Base-by-base conservation (phyloP, 2,797 vertebrate genomes). In the Tympanoctomys barrerae region DNA sequence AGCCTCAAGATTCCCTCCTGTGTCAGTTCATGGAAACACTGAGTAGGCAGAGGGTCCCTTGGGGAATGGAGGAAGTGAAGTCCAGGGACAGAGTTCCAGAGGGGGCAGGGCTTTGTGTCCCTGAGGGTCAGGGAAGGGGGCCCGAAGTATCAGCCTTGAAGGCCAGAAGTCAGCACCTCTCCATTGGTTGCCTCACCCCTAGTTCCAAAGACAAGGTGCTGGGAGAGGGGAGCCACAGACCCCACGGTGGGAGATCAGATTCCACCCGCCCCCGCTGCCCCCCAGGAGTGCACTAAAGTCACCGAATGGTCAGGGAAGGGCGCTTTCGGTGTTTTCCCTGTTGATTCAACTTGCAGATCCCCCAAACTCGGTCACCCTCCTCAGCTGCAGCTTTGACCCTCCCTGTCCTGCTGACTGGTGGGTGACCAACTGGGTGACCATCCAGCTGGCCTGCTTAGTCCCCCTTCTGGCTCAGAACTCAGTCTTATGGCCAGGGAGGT, bases 261-360 rank as follows among this genome's bases (percentile, higher is more conserved):
- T 36, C 0, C 28, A n/a, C 46, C 79, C 86, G 26, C 66, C 49
- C 62, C n/a, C 22, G 33, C 22, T 88, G 12, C 36, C 42, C 16
- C 46, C 18, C 0, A 1, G 64, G 33, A 86, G 57, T 92, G 61
- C 39, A 33, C 46, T n/a, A 62, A 92, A 66, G 9, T 33, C 87
- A 82, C 83, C 46, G 82, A 70, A 66, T 13, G 24, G 54, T 28
- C 11, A 0, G 36, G 62, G 9, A 80, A 66, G 77, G 46, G 33
- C 70, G 22, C 70, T 83, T 33, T 36, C 3, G n/a, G 64, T 31
- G 68, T 90, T 87, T 75, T 87, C 82, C 86, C 31, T 79, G 66
- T 64, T 81, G 39, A 93, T 80, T 78, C 71, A 57, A 89, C 80
- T 91, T 10, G 13, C 90, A 87, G 39, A 86, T 71, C 79, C 88